These are phyloP conservation scores for Lottia gigantea DNA, from an alignment of 2,888 invertebrate species.

Conservation along the genomic window DNA sequence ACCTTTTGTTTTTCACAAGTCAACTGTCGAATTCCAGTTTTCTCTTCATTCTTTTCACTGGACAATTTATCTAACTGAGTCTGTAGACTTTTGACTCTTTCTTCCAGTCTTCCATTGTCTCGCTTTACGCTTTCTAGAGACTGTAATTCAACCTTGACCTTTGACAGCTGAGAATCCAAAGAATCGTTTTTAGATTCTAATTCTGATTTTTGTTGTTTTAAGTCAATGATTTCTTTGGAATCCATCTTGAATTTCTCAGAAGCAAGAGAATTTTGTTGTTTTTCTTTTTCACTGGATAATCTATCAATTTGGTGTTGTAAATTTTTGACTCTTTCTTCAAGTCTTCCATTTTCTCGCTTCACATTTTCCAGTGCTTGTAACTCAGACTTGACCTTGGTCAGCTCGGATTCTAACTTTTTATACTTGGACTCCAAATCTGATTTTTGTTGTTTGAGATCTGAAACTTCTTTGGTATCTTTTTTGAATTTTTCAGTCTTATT, in stretches of 20 bases:
- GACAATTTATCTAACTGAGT: conserved; percentile 42
- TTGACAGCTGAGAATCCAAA: conserved; percentile 28
- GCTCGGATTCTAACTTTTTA: conserved; percentile 16
- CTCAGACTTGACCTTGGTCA: conserved; percentile 16
- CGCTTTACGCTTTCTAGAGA: conserved; percentile 25
- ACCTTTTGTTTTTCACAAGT: background rate
- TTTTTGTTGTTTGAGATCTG: conserved; percentile 34
- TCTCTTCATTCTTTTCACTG: conserved; percentile 17
- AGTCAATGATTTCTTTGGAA: conserved; percentile 21
- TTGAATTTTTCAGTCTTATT: conserved; percentile 27
- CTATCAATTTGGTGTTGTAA: background rate
- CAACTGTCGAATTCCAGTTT: background rate
- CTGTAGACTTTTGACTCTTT: conserved; percentile 47
- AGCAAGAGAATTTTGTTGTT: conserved; percentile 20
- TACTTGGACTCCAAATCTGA: conserved; percentile 26
- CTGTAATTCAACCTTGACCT: conserved; percentile 49
- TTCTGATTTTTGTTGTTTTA: conserved; percentile 31
- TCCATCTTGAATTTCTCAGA: conserved; percentile 26
- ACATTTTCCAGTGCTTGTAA: conserved; percentile 11
- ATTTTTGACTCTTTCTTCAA: conserved; percentile 21
- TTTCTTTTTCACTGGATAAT: conserved; percentile 19
- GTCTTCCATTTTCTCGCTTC: conserved; percentile 11
- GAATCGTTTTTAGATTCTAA: conserved; percentile 26
- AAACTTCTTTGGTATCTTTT: conserved; percentile 20
- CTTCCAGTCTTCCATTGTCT: conserved; percentile 24